Evolutionary conservation across 2,888 invertebrate genomes (phyloP).

Genomic region (Elysia crispata): DNA sequence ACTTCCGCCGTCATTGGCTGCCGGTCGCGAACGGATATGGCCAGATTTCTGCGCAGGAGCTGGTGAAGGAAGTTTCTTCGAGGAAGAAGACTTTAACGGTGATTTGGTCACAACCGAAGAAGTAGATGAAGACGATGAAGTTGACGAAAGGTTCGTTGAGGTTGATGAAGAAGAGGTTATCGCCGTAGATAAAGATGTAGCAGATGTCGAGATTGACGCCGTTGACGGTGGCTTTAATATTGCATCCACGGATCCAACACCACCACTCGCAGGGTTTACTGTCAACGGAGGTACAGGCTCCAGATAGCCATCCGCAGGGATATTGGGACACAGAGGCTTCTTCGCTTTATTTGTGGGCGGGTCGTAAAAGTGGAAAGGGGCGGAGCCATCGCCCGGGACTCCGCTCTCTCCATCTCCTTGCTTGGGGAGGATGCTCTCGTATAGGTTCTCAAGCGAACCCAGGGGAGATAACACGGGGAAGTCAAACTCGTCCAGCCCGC

Average conservation of each 20-base stretch:
- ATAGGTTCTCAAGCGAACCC: constrained; percentile 70
- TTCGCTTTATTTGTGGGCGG: constrained; percentile 51
- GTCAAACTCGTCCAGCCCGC: constrained; percentile 63
- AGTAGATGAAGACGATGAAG: constrained; percentile 35
- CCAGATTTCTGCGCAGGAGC: not conserved
- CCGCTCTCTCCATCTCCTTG: constrained; percentile 46
- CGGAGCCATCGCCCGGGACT: not conserved
- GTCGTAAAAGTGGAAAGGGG: constrained; percentile 58
- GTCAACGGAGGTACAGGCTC: constrained; percentile 46
- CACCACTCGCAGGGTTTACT: not conserved
- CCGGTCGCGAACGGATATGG: not conserved
- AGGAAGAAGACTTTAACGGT: not conserved
- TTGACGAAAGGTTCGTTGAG: not conserved
- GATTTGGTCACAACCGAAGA: constrained; percentile 26
- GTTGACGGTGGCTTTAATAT: not conserved
- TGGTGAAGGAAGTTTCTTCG: not conserved
- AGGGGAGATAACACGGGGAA: constrained; percentile 66
- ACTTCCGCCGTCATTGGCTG: constrained; percentile 36
- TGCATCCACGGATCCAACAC: not conserved
- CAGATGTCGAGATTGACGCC: not conserved
- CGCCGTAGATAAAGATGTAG: not conserved
- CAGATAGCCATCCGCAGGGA: constrained; percentile 67
- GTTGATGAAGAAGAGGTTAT: not conserved
- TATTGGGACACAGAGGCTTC: constrained; percentile 50
- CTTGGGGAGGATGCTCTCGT: constrained; percentile 69